A percentile compares a stretch with the other conserved stretches of the same genome.
These are phyloP conservation scores for Epiblema foenella DNA, from an alignment of 2,888 invertebrate genomes.

Conservation along the genomic window DNA sequence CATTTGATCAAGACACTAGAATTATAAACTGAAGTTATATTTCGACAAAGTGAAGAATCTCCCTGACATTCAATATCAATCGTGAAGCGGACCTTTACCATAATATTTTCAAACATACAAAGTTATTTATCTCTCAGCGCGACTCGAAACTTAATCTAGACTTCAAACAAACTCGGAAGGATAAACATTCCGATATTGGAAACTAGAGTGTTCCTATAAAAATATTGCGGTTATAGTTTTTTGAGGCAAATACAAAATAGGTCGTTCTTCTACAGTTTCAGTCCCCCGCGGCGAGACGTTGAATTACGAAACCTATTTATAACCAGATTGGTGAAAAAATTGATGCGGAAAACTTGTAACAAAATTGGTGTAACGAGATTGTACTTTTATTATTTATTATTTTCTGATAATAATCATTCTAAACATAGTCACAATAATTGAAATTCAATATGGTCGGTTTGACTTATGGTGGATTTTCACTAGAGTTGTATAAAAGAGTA, in stretches of 20 bases:
- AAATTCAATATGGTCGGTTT: too few relatives aligned
- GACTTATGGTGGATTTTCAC: neutral
- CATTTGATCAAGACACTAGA: neutral
- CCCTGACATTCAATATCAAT: neutral
- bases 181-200: slow-evolving; percentile 62
- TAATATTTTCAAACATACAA: slow-evolving; percentile 35
- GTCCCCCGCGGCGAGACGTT: slow-evolving; percentile 58
- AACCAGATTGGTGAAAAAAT: slow-evolving; percentile 22
- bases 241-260: slow-evolving; percentile 64
- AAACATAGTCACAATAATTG: too few relatives aligned
- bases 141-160: slow-evolving; percentile 50
- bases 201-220: slow-evolving; percentile 63
- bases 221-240: slow-evolving; percentile 59
- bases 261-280: slow-evolving; percentile 59
- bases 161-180: slow-evolving; percentile 46
- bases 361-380: neutral
- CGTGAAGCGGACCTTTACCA: slow-evolving; percentile 35
- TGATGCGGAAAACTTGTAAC: slow-evolving; percentile 3
- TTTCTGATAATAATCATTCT: too few relatives aligned
- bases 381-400: neutral
- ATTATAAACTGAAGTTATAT: neutral
- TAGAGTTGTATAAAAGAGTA: too few relatives aligned
- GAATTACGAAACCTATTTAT: slow-evolving; percentile 30
- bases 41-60: neutral
- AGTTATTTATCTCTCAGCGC: slow-evolving; percentile 40